A percentile compares a stretch with the other conserved stretches of the same genome.
Conservation (phyloP, 2,797 vertebrate genomes). For the Hyperoplus lanceolatus region DNA sequence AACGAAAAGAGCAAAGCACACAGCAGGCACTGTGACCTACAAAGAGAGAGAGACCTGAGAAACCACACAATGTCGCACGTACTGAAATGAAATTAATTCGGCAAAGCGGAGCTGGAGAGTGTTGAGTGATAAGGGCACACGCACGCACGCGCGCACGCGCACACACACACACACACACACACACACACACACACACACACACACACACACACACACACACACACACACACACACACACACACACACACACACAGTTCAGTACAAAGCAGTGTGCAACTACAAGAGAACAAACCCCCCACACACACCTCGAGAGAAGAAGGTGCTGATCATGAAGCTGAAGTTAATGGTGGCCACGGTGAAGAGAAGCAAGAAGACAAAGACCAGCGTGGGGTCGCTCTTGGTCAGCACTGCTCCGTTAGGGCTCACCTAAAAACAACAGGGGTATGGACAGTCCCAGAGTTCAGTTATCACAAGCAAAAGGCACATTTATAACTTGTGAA, state of each 20-base stretch:
- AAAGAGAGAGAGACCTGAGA: not conserved
- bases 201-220: too few species aligned
- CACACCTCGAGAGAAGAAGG: conserved; percentile 93
- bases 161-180: too few species aligned
- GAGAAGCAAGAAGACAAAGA: conserved; percentile 91
- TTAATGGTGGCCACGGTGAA: conserved; percentile 93
- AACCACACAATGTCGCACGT: not conserved
- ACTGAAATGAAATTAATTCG: not conserved
- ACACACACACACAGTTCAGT: not conserved
- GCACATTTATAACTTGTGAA: not conserved
- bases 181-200: too few species aligned
- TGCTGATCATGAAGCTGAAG: conserved; percentile 99
- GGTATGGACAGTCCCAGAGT: not conserved
- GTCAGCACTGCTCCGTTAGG: conserved; percentile 91
- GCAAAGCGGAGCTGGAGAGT: not conserved
- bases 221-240: too few species aligned
- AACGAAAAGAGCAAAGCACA: conserved; percentile 8
- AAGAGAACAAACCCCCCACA: conserved; percentile 4
- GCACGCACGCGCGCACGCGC: too few species aligned
- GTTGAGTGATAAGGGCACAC: not conserved
- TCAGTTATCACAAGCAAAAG: not conserved
- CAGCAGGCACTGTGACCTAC: conserved; percentile 16
- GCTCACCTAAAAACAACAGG: conserved; percentile 86
- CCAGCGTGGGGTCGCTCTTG: conserved; percentile 92
- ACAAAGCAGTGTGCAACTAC: not conserved